Conservation (phyloP, 2,797 vertebrate genomes). For the Channallabes apus region DNA sequence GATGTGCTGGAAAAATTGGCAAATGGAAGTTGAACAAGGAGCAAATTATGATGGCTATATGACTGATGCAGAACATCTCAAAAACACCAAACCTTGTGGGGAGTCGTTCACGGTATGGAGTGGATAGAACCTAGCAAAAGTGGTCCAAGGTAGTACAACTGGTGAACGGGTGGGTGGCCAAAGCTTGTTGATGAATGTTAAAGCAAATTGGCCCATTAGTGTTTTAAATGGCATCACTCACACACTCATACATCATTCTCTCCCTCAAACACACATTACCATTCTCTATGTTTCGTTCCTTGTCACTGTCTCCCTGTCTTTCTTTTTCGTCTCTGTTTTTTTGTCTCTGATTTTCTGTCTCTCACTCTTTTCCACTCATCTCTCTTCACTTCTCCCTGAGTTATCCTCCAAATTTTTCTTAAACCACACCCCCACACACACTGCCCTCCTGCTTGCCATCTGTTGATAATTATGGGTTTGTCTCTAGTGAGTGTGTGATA, state of each 20-base stretch:
- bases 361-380: constrained; percentile 35
- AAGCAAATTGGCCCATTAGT: constrained; percentile 59
- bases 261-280: constrained; percentile 27
- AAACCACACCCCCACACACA: constrained; percentile 21
- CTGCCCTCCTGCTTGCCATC: constrained; percentile 81
- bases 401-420: constrained; percentile 22
- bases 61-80: no score
- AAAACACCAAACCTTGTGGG: no score
- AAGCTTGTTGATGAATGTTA: neutral
- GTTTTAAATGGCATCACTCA: constrained; percentile 46
- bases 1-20: no score
- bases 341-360: constrained; percentile 55
- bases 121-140: no score
- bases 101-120: no score
- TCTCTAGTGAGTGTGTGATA: constrained; percentile 93
- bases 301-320: neutral
- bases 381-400: constrained; percentile 14
- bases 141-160: no score
- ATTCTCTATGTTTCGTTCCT: neutral
- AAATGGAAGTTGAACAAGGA: no score
- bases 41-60: no score
- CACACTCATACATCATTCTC: neutral
- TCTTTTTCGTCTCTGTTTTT: no score
- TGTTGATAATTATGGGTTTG: constrained; percentile 92
- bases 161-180: no score